phyloP scores from a whole-genome alignment of 2,888 invertebrate genomes.

The Alentia gelatinosa region DNA sequence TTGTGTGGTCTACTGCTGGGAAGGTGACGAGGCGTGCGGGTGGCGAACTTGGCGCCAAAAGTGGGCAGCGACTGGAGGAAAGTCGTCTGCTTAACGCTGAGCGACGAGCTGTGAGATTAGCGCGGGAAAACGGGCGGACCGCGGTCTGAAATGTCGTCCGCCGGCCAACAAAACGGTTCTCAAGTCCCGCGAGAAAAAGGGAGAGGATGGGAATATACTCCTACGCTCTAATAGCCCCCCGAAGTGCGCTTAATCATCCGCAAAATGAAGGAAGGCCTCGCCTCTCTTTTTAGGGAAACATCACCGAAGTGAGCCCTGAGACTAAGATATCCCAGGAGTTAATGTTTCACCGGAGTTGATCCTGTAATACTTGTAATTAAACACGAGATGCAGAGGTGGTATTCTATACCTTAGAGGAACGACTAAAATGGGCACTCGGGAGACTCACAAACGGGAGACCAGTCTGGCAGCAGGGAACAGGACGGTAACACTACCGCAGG shows the following conservation, averaged over 20 bases:
- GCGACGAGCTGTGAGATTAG: background rate
- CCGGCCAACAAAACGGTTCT: background rate
- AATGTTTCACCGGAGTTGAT: too few relatives aligned
- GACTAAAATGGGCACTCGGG: too few relatives aligned
- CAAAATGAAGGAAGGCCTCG: background rate
- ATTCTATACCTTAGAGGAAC: too few relatives aligned
- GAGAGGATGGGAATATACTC: background rate
- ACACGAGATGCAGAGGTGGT: too few relatives aligned
- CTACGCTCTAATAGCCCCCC: background rate
- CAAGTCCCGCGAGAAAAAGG: background rate
- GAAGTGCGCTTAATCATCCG: background rate
- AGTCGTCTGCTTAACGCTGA: conserved; percentile 33
- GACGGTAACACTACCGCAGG: too few relatives aligned
- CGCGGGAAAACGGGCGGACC: background rate
- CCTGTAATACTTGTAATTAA: too few relatives aligned
- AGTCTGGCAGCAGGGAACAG: too few relatives aligned
- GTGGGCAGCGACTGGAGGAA: background rate
- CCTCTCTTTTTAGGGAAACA: too few relatives aligned
- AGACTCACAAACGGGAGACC: too few relatives aligned
- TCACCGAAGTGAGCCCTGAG: too few relatives aligned
- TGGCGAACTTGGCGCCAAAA: conserved; percentile 49
- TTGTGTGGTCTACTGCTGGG: background rate
- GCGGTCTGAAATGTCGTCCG: background rate
- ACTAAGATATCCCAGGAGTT: too few relatives aligned
- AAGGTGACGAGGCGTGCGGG: conserved; percentile 48